Evolutionary conservation across 2,113 vertebrate genomes (phyloP).

Genomic region (Himantopus leucocephalus): DNA sequence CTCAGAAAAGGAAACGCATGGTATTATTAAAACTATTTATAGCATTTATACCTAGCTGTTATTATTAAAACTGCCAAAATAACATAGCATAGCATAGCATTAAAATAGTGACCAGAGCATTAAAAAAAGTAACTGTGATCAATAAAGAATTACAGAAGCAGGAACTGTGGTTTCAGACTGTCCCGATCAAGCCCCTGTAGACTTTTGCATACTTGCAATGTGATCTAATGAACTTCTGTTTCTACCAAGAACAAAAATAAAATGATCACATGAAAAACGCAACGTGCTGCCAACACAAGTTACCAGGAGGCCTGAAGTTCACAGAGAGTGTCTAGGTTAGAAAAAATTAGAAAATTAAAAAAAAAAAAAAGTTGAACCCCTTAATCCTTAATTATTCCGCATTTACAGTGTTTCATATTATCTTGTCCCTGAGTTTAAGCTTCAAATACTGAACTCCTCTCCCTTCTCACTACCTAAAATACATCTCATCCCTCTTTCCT

Average conservation of each 20-base stretch:
- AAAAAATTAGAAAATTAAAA: not conserved
- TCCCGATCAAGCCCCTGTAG: not conserved
- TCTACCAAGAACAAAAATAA: constrained; percentile 42
- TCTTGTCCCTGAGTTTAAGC: not conserved
- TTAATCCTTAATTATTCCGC: not conserved
- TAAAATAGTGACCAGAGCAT: not conserved
- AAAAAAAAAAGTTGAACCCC: not conserved
- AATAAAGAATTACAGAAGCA: not conserved
- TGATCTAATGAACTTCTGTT: constrained; percentile 46
- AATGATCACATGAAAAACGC: not conserved
- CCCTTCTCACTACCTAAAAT: not conserved
- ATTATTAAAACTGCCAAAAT: not conserved
- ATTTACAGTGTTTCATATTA: not conserved
- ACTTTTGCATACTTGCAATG: constrained; percentile 8
- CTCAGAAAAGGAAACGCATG: not conserved
- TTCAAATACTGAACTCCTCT: not conserved
- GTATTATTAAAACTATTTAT: not conserved
- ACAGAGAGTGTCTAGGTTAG: not conserved
- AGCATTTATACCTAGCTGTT: not conserved
- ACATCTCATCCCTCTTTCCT: not conserved
- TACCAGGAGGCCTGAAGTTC: not conserved
- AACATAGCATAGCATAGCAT: not conserved
- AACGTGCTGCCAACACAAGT: not conserved
- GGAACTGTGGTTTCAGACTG: not conserved
- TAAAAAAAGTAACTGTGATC: not conserved